Percentiles rank a stretch among this genome's conserved stretches.
phyloP scores from a whole-genome alignment of 2,113 vertebrate species.

The Callipepla californica region DNA sequence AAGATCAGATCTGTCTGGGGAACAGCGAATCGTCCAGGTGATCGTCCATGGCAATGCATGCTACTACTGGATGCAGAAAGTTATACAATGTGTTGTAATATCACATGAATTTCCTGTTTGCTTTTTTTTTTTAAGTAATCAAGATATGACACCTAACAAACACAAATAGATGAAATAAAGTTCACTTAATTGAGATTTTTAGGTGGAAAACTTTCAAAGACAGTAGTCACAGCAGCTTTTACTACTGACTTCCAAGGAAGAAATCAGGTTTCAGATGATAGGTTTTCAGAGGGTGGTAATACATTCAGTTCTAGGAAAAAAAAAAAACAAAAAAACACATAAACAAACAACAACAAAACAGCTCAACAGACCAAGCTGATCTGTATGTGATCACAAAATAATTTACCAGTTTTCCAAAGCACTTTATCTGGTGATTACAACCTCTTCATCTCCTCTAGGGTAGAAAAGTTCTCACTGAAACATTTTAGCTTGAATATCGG shows the following conservation, averaged over 20 bases:
- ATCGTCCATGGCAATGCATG: neutral
- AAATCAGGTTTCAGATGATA: neutral
- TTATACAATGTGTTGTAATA: neutral
- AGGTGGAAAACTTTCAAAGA: neutral
- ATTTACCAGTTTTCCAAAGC: neutral
- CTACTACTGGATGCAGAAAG: neutral
- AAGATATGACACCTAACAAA: neutral
- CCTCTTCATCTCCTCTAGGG: constrained; percentile 24
- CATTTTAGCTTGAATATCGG: neutral
- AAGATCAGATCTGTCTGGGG: neutral
- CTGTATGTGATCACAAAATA: neutral
- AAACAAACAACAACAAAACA: neutral
- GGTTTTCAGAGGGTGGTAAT: neutral
- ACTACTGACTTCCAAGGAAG: neutral
- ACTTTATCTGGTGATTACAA: neutral
- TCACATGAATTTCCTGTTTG: neutral
- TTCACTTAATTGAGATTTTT: neutral
- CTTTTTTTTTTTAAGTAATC: neutral
- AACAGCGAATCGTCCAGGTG: neutral
- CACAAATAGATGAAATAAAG: accelerated
- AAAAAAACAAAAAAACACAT: neutral
- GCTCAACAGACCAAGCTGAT: neutral
- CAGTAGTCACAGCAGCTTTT: neutral
- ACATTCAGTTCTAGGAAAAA: neutral
- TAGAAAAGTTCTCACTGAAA: neutral